Percentiles rank a stretch among this genome's conserved stretches.
Evolutionary conservation across 92 coral and sea anemone genomes (phyloP).

Genomic region (Epizoanthus stellaris): DNA sequence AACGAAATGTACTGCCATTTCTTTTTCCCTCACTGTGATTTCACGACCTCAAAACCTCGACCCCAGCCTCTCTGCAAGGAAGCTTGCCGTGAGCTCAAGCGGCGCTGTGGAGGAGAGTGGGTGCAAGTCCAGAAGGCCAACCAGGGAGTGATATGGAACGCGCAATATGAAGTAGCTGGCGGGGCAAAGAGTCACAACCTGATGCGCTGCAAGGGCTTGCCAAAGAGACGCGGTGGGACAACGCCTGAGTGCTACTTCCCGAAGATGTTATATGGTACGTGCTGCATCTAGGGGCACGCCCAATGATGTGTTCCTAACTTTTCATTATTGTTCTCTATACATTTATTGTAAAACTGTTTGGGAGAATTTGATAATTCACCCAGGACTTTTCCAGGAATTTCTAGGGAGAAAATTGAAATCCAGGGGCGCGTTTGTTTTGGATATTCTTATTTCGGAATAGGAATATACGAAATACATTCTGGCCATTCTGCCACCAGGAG

Average conservation of each 20-base stretch:
- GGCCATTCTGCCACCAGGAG: no score
- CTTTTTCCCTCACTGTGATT: conserved; percentile 77
- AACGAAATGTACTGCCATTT: conserved; percentile 73
- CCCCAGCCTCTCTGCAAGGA: conserved; percentile 88
- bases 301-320: no score
- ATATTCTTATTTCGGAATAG: no score
- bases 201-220: conserved; percentile 73
- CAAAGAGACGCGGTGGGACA: conserved; percentile 63
- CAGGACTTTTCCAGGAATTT: no score
- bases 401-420: no score
- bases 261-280: conserved; percentile 27
- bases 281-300: no score
- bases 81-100: conserved; percentile 70
- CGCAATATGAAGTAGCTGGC: conserved; percentile 53
- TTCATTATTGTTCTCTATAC: no score
- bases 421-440: no score
- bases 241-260: conserved; percentile 79
- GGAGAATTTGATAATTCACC: no score
- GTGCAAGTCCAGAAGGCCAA: conserved; percentile 39
- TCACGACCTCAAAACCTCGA: conserved; percentile 59
- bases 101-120: conserved; percentile 70
- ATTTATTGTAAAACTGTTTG: no score
- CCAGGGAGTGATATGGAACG: conserved; percentile 65
- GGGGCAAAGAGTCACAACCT: conserved; percentile 52
- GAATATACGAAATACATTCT: no score